Evolutionary conservation across 2,888 invertebrate species (phyloP), one percentile per base, ranked within the genome.

Genomic region (Scelioninae gen. 1): DNA sequence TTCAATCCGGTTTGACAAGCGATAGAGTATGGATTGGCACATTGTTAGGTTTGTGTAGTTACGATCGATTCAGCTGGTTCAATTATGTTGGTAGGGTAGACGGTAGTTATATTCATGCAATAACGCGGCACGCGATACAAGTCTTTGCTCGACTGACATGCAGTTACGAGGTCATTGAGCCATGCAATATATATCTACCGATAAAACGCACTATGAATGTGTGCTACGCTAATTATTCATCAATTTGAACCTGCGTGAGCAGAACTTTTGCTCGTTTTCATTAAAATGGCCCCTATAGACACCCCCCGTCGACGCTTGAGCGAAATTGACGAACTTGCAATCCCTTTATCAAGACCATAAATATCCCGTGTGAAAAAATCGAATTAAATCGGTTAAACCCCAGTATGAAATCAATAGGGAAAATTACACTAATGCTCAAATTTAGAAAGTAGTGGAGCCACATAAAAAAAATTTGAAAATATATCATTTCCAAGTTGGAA

Each of bases 141-240:
- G 86, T 85, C 85, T 89, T 87, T 87, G 86, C 84, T 86, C 87
- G 85, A 85, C 86, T 87, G 85, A 84, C 84, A 83, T 85, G 86
- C 88, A 88, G 89, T 90, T 87, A 89, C 87, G 88, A 86, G 79
- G 68, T 68, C 76, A 68, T 77, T 77, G 76, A 77, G 76, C 86
- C 87, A 87, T 83, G 84, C 80, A 85, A 53, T 31, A 66, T 68
- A 69, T 56, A 69, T 75, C 65, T 74, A 63, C 65, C 72, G 71
- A 78, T 81, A 71, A 75, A 80, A 77, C 82, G 62, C 63, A 72
- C 53, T 68, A 68, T 77, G 56, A 78, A 79, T 40, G 68, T 62
- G 31, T 51, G 38, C 62, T 62, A 29, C 49, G 16, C 45, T 47
- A 69, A 77, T 69, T 77, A 77, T 32, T 45, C 15, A 68, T 75